These are phyloP conservation scores for Ascaphus truei DNA, from an alignment of 2,113 vertebrate species.

Conservation along the genomic window DNA sequence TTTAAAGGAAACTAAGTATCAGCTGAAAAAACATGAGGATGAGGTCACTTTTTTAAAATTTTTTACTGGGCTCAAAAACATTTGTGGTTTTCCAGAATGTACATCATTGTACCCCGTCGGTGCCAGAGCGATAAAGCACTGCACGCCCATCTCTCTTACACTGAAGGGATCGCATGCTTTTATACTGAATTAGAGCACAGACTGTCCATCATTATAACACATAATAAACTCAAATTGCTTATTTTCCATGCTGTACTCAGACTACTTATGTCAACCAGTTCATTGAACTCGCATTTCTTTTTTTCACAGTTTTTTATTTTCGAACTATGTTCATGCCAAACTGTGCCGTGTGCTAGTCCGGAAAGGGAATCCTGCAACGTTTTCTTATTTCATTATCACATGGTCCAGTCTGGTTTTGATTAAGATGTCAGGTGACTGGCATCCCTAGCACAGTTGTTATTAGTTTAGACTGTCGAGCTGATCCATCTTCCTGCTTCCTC, in stretches of 20 bases:
- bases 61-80: background rate
- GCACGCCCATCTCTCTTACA: background rate
- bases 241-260: background rate
- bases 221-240: background rate
- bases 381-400: background rate
- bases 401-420: background rate
- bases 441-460: background rate
- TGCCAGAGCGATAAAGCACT: conserved; percentile 14
- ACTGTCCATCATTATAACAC: background rate
- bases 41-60: conserved; percentile 25
- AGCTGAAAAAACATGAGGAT: conserved; percentile 44
- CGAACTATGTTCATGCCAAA: conserved; percentile 26
- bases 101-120: background rate
- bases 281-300: conserved; percentile 18
- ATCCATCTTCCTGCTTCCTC: conserved; percentile 1
- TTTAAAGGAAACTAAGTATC: conserved; percentile 41
- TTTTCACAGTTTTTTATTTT: background rate
- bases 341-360: background rate
- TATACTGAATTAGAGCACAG: conserved; percentile 1
- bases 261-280: conserved; percentile 7
- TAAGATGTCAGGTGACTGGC: conserved; percentile 11
- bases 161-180: conserved; percentile 11
- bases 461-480: background rate
- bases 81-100: conserved; percentile 15
- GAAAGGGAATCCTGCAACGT: background rate